Conservation (phyloP, 2,888 invertebrate genomes). For the Icerya purchasi region DNA sequence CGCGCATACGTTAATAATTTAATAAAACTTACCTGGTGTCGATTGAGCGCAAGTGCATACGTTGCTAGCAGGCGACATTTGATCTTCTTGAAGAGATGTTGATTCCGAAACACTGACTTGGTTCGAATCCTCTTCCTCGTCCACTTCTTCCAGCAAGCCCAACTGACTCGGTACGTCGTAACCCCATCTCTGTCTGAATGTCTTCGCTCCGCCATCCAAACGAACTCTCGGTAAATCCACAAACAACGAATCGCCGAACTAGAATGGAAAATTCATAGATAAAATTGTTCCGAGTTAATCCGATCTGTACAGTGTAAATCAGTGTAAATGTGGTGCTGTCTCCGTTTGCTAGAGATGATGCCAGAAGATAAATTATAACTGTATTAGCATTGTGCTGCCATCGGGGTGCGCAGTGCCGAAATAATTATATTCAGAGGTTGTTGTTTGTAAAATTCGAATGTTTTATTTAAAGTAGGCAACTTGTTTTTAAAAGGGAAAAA, state of each 20-base stretch:
- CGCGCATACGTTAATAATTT: too few species aligned
- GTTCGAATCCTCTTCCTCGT: conserved; percentile 29
- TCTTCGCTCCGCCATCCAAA: conserved; percentile 42
- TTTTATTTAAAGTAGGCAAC: too few species aligned
- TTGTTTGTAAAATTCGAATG: too few species aligned
- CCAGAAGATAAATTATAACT: too few species aligned
- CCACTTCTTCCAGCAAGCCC: conserved; percentile 43
- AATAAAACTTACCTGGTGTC: conserved; percentile 34
- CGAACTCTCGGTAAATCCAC: conserved; percentile 41
- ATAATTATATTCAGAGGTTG: too few species aligned
- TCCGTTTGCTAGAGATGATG: too few species aligned
- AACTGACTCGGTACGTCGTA: conserved; percentile 38
- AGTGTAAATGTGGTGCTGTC: too few species aligned
- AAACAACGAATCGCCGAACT: conserved; percentile 35
- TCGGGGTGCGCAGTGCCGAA: too few species aligned
- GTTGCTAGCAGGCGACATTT: not conserved
- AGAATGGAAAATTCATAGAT: conserved; percentile 15
- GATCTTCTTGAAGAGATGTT: conserved; percentile 40
- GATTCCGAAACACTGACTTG: conserved; percentile 30
- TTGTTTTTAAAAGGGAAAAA: too few species aligned
- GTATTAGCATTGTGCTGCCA: too few species aligned
- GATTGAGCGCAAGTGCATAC: conserved; percentile 21
- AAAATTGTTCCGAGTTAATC: too few species aligned
- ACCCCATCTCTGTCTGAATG: conserved; percentile 39
- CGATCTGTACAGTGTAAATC: too few species aligned